Percentiles rank a stretch among this genome's conserved stretches.
Evolutionary conservation across 2,113 vertebrate genomes (phyloP).

Genomic region (Ranitomeya imitator): DNA sequence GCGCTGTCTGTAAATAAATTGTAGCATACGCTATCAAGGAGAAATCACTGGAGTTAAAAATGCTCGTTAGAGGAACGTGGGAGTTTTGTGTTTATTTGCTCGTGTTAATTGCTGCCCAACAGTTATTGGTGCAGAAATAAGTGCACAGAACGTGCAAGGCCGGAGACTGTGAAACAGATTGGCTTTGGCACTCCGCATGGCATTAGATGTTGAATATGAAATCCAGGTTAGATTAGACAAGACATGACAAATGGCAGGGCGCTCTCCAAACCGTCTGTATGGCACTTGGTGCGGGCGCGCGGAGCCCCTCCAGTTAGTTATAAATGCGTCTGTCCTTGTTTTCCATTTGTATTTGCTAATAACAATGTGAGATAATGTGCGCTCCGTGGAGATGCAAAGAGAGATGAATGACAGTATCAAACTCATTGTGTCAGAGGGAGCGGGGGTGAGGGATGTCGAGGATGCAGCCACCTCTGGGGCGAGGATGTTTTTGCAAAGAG

Average conservation of each 20-base stretch:
- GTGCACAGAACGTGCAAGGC: slow-evolving; percentile 20
- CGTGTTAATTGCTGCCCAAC: slow-evolving; percentile 53
- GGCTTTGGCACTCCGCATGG: not conserved
- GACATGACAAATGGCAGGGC: slow-evolving; percentile 40
- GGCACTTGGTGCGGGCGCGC: slow-evolving; percentile 17
- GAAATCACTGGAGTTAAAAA: slow-evolving; percentile 29
- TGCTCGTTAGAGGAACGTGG: slow-evolving; percentile 44
- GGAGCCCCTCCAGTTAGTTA: slow-evolving; percentile 50
- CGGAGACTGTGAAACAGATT: slow-evolving; percentile 35
- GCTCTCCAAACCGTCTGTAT: slow-evolving; percentile 15
- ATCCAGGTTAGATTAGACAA: slow-evolving; percentile 49
- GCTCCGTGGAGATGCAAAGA: slow-evolving; percentile 37
- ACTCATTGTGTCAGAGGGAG: slow-evolving; percentile 45
- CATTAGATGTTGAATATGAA: slow-evolving; percentile 17
- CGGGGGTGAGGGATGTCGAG: slow-evolving; percentile 18
- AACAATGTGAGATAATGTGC: slow-evolving; percentile 58
- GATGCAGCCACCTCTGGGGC: slow-evolving; percentile 24
- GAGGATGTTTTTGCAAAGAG: slow-evolving; percentile 4
- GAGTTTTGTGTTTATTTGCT: slow-evolving; percentile 53
- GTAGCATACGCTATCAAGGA: slow-evolving; percentile 29
- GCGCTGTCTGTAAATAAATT: slow-evolving; percentile 43
- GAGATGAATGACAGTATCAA: slow-evolving; percentile 56
- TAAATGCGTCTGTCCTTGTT: slow-evolving; percentile 56
- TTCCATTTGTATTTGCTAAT: slow-evolving; percentile 60
- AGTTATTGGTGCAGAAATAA: slow-evolving; percentile 40